Evolutionary conservation across 1,140 invertebrate species (phyloP).

Genomic region (Drosophila repletoides): DNA sequence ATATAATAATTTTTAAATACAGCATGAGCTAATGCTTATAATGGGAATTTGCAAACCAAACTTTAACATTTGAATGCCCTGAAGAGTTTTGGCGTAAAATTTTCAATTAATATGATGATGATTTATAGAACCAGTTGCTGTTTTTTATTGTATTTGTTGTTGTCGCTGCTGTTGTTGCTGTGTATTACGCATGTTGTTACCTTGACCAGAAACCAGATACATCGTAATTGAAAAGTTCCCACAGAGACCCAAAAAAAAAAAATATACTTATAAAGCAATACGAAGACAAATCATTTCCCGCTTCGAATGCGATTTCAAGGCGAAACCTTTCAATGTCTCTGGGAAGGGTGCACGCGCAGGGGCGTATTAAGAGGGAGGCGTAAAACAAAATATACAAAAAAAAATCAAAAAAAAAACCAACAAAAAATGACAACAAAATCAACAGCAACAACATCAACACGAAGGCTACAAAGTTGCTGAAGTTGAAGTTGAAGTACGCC

Average conservation of each 20-base stretch:
- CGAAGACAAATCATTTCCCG: constrained; percentile 55
- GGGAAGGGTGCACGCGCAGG: constrained; percentile 23
- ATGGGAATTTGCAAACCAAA: neutral
- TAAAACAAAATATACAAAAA: constrained; percentile 14
- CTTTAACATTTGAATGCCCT: neutral
- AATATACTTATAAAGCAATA: constrained; percentile 25
- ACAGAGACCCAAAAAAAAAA: constrained; percentile 40
- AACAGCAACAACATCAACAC: constrained; percentile 26
- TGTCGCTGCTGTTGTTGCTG: constrained; percentile 15
- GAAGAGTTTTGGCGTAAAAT: constrained; percentile 18
- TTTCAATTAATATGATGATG: constrained; percentile 42
- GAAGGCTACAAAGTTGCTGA: constrained; percentile 30
- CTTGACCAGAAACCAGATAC: constrained; percentile 35
- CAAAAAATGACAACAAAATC: constrained; percentile 10
- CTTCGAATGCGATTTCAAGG: constrained; percentile 47
- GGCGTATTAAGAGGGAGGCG: constrained; percentile 9
- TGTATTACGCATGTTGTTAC: constrained; percentile 28
- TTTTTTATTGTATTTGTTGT: neutral
- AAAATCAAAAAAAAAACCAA: neutral
- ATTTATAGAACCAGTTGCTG: constrained; percentile 48
- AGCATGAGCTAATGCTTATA: constrained; percentile 33
- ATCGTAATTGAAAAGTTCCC: constrained; percentile 57
- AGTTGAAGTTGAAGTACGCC: constrained; percentile 21
- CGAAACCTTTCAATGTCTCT: constrained; percentile 38
- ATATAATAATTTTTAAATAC: constrained; percentile 17